Evolutionary conservation across 2,888 invertebrate genomes (phyloP), one percentile per base, ranked within the genome.

Genomic region (Geotrupes spiniger): DNA sequence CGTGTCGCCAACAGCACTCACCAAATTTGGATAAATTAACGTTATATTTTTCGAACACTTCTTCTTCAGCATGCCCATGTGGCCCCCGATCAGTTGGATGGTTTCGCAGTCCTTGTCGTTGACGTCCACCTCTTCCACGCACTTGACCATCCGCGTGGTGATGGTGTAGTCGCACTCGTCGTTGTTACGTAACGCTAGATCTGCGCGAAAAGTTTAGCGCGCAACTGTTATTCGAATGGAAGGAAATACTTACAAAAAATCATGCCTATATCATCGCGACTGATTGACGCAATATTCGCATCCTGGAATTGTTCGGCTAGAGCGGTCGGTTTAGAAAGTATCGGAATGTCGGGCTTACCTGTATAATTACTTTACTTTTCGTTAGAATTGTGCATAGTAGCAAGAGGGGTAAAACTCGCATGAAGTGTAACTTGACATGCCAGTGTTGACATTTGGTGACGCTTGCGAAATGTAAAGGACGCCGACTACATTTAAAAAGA

Each of bases 1-100:
- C 16, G 9, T n/a, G n/a, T n/a, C n/a, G n/a, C n/a, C n/a, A n/a
- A n/a, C 10, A 45, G 21, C 9, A 37, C 39, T 55, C 64, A 71
- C 71, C 64, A 73, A 63, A 54, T 71, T 73, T 17, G 73, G 71
- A 47, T 69, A 69, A 17, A 73, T 60, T n/a, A 73, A 51, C 0
- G 72, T 69, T 14, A 69, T 58, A 51, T 70, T 71, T 58, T 63
- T 70, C 3, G 54, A 56, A 33, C 58, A 51, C 28, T 58, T 62
- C 2, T 63, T 56, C 29, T 61, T 52, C 11, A 72, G 48, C 4
- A 53, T 41, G 1, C 70, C 70, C 69, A 72, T 70, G 51, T 71
- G 60, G 2, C 70, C 71, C 8, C 72, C 73, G 5, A 73, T 59
- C 11, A 73, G 51, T 17, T 61, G 58, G 66, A 72, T 71, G 11